Conservation (phyloP, 2,113 vertebrate genomes). For the Amia ocellicauda region DNA sequence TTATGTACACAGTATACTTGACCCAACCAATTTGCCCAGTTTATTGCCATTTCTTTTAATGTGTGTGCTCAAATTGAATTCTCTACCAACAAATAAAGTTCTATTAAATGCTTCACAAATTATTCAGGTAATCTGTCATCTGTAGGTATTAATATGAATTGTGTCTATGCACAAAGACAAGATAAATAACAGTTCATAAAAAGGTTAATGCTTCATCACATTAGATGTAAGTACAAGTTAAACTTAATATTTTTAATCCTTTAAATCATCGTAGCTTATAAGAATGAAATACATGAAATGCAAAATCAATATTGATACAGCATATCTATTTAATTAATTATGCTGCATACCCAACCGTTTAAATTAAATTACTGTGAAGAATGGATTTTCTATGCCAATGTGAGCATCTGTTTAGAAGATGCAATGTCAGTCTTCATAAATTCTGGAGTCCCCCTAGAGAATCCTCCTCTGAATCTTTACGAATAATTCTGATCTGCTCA, state of each 20-base stretch:
- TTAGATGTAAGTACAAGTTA: not conserved
- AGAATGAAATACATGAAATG: slow-evolving; percentile 16
- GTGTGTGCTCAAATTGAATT: no score
- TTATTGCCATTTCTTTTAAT: no score
- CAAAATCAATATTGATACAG: slow-evolving; percentile 22
- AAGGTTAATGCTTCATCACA: not conserved
- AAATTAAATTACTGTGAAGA: slow-evolving; percentile 15
- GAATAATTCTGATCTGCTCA: no score
- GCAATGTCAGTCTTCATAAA: slow-evolving; percentile 23
- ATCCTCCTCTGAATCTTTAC: no score
- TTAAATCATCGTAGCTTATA: slow-evolving; percentile 11
- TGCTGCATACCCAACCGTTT: slow-evolving; percentile 12
- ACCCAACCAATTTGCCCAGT: no score
- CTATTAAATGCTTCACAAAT: no score
- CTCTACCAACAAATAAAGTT: no score
- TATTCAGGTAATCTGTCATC: no score
- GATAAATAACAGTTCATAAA: not conserved
- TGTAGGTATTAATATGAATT: no score
- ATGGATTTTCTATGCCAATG: slow-evolving; percentile 13
- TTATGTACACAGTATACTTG: no score
- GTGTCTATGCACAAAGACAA: no score
- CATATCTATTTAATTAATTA: slow-evolving; percentile 10
- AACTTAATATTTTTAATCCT: slow-evolving; percentile 9
- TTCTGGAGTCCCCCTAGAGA: not conserved
- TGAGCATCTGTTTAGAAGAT: slow-evolving; percentile 19